Base-by-base conservation (phyloP, 2,888 invertebrate species). In the Meandrusa payeni region DNA sequence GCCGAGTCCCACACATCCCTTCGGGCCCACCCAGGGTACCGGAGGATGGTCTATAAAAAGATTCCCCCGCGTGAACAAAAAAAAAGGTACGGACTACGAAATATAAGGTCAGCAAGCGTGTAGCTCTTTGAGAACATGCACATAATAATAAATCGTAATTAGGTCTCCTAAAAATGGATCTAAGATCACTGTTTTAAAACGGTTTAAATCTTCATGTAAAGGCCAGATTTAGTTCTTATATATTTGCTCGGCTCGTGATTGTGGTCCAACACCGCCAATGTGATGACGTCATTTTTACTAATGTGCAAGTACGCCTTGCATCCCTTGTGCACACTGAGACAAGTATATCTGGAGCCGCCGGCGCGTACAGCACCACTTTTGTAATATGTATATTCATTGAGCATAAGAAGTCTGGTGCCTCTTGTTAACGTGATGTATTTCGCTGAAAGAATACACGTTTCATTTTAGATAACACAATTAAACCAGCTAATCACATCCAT, bases 241-340 rank as follows among this genome's bases (percentile, higher is more conserved):
- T 55, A 58, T 9, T 29, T 34, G 3, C 48, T 36, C 1, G 58
- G 60, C 7, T 9, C 19, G 29, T 67, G 67, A 29, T 55, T 57
- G 29, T 65, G 66, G 1, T 48, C 11, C 2, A 36, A 34, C 5
- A 20, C 9, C 0, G 24, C 47, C 3, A 44, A 42, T 0, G 52
- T 15, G 6, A 65, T 57, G 3, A 48, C 10, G 27, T 59, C 47
- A 17, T 62, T 43, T 5, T 41, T 48, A 22, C 42, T 49, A 1
- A 64, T 50, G 17, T 58, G 54, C 6, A 59, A 51, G 27, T 51
- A 57, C 0, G 64, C 61, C 26, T 52, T 59, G 38, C 69, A 67
- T 1, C 51, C 47, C 34, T 53, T 57, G 12, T 52, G 54, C 10
- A 44, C 41, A 24, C 51, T 54, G 2, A 61, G 61, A 33, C 66